Percentiles rank a stretch among this genome's conserved stretches.
phyloP scores from a whole-genome alignment of 2,888 invertebrate genomes.

The Mantis religiosa region DNA sequence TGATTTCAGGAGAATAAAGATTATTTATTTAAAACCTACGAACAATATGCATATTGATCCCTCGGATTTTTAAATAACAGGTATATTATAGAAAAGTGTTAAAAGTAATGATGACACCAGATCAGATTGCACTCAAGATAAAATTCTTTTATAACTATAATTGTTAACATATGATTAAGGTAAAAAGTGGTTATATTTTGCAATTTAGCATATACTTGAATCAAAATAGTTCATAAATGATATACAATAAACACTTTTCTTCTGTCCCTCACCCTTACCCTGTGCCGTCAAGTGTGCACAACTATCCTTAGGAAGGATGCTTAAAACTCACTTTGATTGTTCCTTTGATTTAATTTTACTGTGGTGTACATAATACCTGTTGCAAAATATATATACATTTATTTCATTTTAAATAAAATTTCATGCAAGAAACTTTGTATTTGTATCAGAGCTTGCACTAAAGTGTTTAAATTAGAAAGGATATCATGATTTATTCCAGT shows the following conservation, averaged over 20 bases:
- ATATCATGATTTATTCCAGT: no score
- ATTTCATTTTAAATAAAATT: constrained; percentile 7
- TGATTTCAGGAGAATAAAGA: no score
- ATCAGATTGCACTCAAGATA: not conserved
- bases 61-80: not conserved
- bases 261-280: no score
- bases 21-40: no score
- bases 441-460: not conserved
- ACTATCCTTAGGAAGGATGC: not conserved
- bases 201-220: not conserved
- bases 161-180: not conserved
- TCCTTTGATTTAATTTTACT: not conserved
- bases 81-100: not conserved
- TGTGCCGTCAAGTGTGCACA: not conserved
- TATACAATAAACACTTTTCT: not conserved
- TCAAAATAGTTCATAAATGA: not conserved
- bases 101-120: not conserved
- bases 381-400: not conserved
- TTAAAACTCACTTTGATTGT: not conserved
- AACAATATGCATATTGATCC: not conserved
- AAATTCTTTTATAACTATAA: not conserved
- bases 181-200: not conserved
- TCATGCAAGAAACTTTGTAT: not conserved
- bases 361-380: not conserved
- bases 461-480: no score